Percentiles rank a stretch among this genome's conserved stretches.
These are phyloP conservation scores for Litocranius walleri DNA, from an alignment of 2,113 vertebrate species.

Conservation along the genomic window DNA sequence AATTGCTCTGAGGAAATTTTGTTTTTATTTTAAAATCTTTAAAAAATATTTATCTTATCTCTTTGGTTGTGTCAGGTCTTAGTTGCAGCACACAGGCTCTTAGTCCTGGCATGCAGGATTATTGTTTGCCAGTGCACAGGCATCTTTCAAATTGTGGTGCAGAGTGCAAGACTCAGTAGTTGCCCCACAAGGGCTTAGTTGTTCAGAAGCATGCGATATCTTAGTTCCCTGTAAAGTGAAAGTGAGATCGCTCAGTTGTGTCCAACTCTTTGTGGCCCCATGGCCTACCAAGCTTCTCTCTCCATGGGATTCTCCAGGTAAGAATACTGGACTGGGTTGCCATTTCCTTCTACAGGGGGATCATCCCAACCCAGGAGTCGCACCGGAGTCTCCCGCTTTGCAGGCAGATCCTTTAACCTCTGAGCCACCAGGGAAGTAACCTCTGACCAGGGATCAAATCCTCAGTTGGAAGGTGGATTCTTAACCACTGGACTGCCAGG, in stretches of 20 bases:
- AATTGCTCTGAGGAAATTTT: neutral
- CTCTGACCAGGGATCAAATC: neutral
- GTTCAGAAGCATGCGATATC: neutral
- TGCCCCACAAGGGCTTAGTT: fast-evolving
- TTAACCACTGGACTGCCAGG: fast-evolving
- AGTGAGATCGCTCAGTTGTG: too few species aligned
- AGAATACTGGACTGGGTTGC: too few species aligned
- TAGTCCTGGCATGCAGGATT: neutral
- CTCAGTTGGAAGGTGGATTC: fast-evolving
- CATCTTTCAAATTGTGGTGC: neutral
- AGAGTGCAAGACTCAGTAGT: neutral
- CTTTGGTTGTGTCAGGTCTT: neutral
- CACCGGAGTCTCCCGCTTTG: fast-evolving
- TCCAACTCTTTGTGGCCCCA: fast-evolving
- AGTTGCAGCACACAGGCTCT: neutral
- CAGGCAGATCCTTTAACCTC: too few species aligned
- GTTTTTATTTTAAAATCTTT: neutral
- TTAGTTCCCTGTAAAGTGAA: neutral
- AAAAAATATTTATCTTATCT: neutral
- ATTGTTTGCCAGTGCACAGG: neutral
- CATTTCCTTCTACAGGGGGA: too few species aligned
- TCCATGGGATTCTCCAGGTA: too few species aligned
- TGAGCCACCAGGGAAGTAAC: too few species aligned
- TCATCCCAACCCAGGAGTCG: fast-evolving
- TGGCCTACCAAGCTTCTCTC: too few species aligned